A percentile compares a stretch with the other conserved stretches of the same genome.
Conservation (phyloP, 1,140 invertebrate genomes). For the Nebria ingens region DNA sequence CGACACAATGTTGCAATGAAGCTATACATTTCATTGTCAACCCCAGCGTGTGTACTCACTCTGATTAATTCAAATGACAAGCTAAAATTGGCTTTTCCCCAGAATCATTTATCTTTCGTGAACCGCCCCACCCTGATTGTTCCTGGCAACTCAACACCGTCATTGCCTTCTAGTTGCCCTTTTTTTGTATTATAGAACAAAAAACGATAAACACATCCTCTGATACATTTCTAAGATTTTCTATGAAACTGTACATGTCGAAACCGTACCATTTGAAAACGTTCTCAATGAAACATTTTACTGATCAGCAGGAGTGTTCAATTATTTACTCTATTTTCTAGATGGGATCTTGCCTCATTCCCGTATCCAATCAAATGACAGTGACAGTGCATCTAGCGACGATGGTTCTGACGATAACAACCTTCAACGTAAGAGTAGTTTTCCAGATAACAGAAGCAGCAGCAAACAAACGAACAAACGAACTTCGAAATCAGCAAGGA, state of each 20-base stretch:
- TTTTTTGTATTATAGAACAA: not conserved
- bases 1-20: constrained; percentile 8
- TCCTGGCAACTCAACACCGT: constrained; percentile 6
- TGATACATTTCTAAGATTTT: not conserved
- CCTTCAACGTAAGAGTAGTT: no score
- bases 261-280: no score
- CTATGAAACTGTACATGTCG: no score
- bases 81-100: constrained; percentile 9
- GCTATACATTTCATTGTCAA: constrained; percentile 9
- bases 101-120: constrained; percentile 7
- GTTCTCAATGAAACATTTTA: no score
- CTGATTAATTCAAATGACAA: constrained; percentile 9
- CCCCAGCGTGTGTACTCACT: constrained; percentile 5
- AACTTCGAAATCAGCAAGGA: not conserved
- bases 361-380: no score
- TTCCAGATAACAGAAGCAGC: not conserved
- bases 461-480: not conserved
- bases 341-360: no score
- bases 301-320: no score
- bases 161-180: not conserved
- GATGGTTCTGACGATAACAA: not conserved
- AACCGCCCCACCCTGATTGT: constrained; percentile 5
- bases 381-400: no score
- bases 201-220: not conserved
- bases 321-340: no score